A percentile compares a stretch with the other conserved stretches of the same genome.
Conservation (phyloP, 2,888 invertebrate genomes). For the Sarcophaga carnaria region DNA sequence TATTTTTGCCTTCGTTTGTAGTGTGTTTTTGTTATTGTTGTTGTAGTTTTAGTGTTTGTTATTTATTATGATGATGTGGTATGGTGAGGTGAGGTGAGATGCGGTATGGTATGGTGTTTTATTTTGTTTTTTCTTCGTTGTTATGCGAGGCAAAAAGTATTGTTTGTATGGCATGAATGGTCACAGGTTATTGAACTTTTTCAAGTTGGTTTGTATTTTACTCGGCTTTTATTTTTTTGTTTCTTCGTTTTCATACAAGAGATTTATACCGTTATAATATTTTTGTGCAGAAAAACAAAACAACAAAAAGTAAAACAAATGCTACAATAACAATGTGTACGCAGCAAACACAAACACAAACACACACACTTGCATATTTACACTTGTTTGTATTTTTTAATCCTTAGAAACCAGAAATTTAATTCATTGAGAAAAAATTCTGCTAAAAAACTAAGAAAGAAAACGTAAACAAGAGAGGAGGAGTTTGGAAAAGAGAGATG, state of each 20-base stretch:
- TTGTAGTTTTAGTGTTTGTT: slow-evolving; percentile 1
- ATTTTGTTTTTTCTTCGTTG: slow-evolving; percentile 1
- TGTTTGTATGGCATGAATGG: slow-evolving; percentile 54
- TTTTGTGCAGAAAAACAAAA: not conserved
- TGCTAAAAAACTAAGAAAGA: not conserved
- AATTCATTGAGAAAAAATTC: slow-evolving; percentile 45
- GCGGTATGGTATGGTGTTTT: not conserved
- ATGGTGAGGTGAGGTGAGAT: too few relatives aligned
- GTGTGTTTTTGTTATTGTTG: slow-evolving; percentile 16
- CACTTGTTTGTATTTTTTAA: slow-evolving; percentile 3
- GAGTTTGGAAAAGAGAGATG: not conserved
- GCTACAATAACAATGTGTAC: slow-evolving; percentile 33
- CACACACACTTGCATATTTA: slow-evolving; percentile 12
- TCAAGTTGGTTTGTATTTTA: slow-evolving; percentile 19
- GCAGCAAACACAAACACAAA: not conserved
- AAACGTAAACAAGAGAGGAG: not conserved
- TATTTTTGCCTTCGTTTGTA: slow-evolving; percentile 38
- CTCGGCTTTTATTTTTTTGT: slow-evolving; percentile 2
- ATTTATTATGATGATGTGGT: slow-evolving; percentile 15
- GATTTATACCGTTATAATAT: slow-evolving; percentile 52
- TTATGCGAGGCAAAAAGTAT: not conserved
- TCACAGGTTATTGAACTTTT: slow-evolving; percentile 68
- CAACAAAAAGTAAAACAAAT: not conserved
- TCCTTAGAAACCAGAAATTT: slow-evolving; percentile 39
- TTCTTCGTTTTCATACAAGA: slow-evolving; percentile 1